phyloP scores from a whole-genome alignment of 2,888 invertebrate species.

The Coenonympha arcania region DNA sequence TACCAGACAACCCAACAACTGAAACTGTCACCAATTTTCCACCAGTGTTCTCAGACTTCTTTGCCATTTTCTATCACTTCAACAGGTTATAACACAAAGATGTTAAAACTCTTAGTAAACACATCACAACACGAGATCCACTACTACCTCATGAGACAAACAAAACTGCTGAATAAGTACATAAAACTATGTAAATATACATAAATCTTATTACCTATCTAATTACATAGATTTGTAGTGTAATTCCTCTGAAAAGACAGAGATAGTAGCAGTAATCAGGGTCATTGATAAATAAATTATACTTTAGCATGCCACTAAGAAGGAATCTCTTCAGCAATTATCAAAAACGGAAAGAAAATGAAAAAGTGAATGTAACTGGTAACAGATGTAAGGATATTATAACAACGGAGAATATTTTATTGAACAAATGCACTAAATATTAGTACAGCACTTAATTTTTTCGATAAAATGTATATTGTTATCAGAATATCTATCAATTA shows the following conservation, averaged over 20 bases:
- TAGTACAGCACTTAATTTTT: constrained; percentile 10
- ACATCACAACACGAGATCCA: constrained; percentile 54
- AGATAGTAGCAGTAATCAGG: background rate
- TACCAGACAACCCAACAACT: constrained; percentile 90
- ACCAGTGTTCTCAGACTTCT: constrained; percentile 79
- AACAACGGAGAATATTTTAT: constrained; percentile 1
- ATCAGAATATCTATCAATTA: constrained; percentile 37
- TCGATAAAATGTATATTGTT: constrained; percentile 31
- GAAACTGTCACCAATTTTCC: constrained; percentile 86
- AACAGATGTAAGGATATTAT: constrained; percentile 55
- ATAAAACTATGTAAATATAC: constrained; percentile 27
- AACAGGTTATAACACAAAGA: constrained; percentile 39
- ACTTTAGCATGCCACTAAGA: background rate
- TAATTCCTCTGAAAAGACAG: background rate
- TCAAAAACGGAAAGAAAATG: constrained; percentile 41
- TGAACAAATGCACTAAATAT: background rate
- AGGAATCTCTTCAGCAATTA: constrained; percentile 34
- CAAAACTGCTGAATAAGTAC: constrained; percentile 32
- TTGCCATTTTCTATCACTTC: constrained; percentile 77
- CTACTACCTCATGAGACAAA: constrained; percentile 20
- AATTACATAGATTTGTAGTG: too few species aligned
- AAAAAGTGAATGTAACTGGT: constrained; percentile 28
- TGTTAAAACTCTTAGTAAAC: constrained; percentile 45
- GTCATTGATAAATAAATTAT: background rate
- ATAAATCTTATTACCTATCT: too few species aligned